A percentile compares a stretch with the other conserved stretches of the same genome.
Conservation (phyloP, 2,113 vertebrate species). For the Epinephelus fuscoguttatus region DNA sequence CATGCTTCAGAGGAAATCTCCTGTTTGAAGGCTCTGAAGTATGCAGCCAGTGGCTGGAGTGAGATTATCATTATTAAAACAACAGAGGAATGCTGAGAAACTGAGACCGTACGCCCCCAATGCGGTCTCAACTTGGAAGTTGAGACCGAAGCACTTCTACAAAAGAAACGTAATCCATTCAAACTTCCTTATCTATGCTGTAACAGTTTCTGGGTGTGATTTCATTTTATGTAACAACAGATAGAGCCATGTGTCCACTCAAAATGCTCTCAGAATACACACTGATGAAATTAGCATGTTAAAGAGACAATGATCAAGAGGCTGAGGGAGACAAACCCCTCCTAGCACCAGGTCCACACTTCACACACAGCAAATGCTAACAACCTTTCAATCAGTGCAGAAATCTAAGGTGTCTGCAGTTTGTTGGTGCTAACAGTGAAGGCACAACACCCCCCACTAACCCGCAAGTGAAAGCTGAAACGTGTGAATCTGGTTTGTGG, state of each 20-base stretch:
- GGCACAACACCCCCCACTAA: no score
- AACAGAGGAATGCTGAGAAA: constrained; percentile 14
- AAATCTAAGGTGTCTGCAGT: neutral
- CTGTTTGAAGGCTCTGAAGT: neutral
- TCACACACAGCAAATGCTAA: neutral
- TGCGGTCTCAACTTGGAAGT: neutral
- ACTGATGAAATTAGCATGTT: constrained; percentile 6
- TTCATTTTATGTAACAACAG: neutral
- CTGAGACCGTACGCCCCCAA: neutral
- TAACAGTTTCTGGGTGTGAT: neutral
- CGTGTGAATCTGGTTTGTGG: no score
- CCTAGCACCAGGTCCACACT: no score
- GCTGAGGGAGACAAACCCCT: neutral
- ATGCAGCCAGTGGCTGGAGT: neutral
- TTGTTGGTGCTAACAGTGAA: no score
- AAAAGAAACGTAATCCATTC: neutral
- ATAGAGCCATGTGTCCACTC: neutral
- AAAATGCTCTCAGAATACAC: no score
- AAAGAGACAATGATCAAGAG: neutral
- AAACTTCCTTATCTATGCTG: neutral
- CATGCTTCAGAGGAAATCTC: neutral
- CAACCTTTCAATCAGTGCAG: neutral
- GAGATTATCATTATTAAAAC: neutral
- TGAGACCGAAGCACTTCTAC: neutral
- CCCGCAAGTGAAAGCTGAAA: no score